Conservation (phyloP, 1,140 invertebrate species). For the Hylaeus anthracinus region DNA sequence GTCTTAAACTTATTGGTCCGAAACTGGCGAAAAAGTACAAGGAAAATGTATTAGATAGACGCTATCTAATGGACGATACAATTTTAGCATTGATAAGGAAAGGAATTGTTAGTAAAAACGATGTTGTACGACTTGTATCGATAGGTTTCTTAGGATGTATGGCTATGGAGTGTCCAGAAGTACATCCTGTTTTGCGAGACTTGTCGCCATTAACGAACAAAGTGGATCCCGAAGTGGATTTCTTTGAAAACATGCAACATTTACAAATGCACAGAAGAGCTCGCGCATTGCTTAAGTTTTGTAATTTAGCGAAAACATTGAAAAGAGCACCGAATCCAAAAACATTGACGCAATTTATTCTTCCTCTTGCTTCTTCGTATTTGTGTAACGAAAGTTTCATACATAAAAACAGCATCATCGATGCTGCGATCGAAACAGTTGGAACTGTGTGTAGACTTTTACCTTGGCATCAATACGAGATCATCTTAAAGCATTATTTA, state of each 20-base stretch:
- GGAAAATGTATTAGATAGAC: slow-evolving; percentile 78
- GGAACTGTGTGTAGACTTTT: slow-evolving; percentile 88
- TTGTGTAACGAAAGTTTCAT: slow-evolving; percentile 89
- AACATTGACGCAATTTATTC: slow-evolving; percentile 90
- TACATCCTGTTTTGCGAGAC: slow-evolving; percentile 88
- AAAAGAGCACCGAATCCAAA: slow-evolving; percentile 83
- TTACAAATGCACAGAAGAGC: slow-evolving; percentile 91
- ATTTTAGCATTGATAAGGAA: slow-evolving; percentile 86
- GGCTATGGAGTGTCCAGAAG: slow-evolving; percentile 85
- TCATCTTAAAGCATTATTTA: slow-evolving; percentile 90
- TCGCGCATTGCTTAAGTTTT: slow-evolving; percentile 88
- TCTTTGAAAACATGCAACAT: slow-evolving; percentile 96
- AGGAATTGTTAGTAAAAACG: slow-evolving; percentile 85
- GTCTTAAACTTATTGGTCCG: slow-evolving; percentile 85
- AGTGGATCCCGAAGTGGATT: slow-evolving; percentile 92
- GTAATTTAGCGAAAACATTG: slow-evolving; percentile 82
- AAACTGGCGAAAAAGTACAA: slow-evolving; percentile 82
- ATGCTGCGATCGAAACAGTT: slow-evolving; percentile 90
- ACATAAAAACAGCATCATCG: slow-evolving; percentile 90
- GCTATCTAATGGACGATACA: slow-evolving; percentile 87
- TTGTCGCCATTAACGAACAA: slow-evolving; percentile 86
- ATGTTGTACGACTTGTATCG: slow-evolving; percentile 87
- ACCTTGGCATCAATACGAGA: slow-evolving; percentile 93
- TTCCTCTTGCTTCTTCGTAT: slow-evolving; percentile 91
- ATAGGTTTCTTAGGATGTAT: slow-evolving; percentile 89